Evolutionary conservation across 2,113 vertebrate genomes (phyloP), one percentile per base, ranked within the genome.

Genomic region (Pimephales promelas): DNA sequence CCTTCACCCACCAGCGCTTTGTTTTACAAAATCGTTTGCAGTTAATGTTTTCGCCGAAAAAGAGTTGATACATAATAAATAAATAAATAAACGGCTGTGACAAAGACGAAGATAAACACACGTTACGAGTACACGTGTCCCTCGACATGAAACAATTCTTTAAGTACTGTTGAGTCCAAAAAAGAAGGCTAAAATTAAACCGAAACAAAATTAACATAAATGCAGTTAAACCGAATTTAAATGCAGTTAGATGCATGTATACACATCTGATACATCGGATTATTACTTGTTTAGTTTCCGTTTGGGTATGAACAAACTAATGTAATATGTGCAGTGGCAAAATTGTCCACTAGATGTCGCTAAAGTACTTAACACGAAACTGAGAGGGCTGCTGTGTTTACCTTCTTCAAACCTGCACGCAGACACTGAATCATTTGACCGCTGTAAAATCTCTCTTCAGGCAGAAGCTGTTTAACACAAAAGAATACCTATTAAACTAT

Each of bases 321-420:
- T 22, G 0, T 24, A 34, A 43, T 5, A 5, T 18, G 8, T 31
- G 9, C 87, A 85, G 59, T 66, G 26, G 20, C 45, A 45, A 8
- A 13, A 4, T 24, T 5, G 10, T 61, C 92, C 94, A 91, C 93
- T 93, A 93, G 93, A 92, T 94, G 93, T 91, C 92, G 89, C 81
- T 93, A 87, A 86, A 91, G 93, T 88, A 89, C 16, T 64, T 75
- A 91, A 90, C 71, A 71, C 43, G 66, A 47, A 83, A 40, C 28
- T 9, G 22, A 20, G 13, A 70, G 16, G 16, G 10, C 5, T 22
- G 14, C 5, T 24, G 26, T 52, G 72, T 24, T 47, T 11, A 22
- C 61, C 34, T 47, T 47, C 54, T n/a, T 56, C 10, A 68, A 77
- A 70, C 28, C 47, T 56, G 54, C 74, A 28, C 13, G 22, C 47